phyloP scores from a whole-genome alignment of 2,797 vertebrate species.

The Linurgus olivaceus region DNA sequence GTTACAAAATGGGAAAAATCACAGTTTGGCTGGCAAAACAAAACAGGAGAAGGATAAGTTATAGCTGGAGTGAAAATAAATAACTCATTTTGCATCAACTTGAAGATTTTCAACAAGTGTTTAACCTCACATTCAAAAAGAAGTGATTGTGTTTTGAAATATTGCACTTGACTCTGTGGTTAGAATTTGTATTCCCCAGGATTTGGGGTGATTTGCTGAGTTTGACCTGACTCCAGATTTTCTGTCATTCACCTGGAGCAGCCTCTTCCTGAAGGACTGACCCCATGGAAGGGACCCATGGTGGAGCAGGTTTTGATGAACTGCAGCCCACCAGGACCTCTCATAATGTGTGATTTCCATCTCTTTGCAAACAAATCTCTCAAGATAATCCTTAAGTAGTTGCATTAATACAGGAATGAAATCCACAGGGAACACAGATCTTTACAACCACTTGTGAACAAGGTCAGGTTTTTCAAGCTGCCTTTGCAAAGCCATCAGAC shows the following conservation, averaged over 20 bases:
- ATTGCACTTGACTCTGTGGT: neutral
- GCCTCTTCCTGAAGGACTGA: neutral
- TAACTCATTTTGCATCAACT: neutral
- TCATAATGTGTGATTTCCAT: neutral
- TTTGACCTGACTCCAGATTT: neutral
- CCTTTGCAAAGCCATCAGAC: neutral
- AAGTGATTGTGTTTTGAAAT: neutral
- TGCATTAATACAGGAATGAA: neutral
- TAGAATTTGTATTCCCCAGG: neutral
- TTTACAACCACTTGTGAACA: neutral
- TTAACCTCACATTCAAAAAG: neutral
- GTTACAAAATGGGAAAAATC: neutral
- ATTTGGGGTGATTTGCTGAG: neutral
- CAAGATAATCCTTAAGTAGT: neutral
- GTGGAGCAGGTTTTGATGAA: neutral
- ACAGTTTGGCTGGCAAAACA: neutral
- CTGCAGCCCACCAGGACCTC: neutral
- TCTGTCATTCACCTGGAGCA: neutral
- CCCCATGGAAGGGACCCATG: neutral
- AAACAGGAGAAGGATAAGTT: neutral
- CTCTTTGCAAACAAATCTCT: neutral
- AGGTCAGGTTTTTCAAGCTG: neutral
- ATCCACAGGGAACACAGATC: neutral
- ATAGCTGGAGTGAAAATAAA: neutral
- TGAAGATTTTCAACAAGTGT: neutral